Conservation (phyloP, 2,113 vertebrate species). For the Diadophis punctatus region DNA sequence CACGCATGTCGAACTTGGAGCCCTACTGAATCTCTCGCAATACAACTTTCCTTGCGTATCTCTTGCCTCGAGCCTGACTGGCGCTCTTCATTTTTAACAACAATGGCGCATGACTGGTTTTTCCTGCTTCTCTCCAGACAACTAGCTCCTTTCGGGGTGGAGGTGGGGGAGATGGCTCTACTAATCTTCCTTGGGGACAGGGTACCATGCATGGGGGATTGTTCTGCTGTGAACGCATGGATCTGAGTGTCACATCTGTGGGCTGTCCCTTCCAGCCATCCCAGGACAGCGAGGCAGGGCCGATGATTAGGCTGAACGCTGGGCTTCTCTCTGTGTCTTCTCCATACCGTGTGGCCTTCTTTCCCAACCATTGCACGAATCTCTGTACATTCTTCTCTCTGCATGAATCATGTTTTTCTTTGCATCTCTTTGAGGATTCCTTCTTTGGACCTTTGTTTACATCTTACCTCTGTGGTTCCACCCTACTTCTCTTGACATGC, state of each 20-base stretch:
- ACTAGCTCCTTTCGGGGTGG: fast-evolving
- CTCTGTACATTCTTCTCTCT: slow-evolving; percentile 62
- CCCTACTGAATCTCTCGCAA: slow-evolving; percentile 7
- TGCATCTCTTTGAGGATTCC: slow-evolving; percentile 61
- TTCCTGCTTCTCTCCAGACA: neutral
- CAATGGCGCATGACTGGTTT: neutral
- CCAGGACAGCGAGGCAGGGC: slow-evolving; percentile 65
- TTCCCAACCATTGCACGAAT: slow-evolving; percentile 64
- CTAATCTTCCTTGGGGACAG: slow-evolving; percentile 58
- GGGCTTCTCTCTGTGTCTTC: slow-evolving; percentile 59
- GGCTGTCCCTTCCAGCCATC: slow-evolving; percentile 70
- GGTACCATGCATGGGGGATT: slow-evolving; percentile 61
- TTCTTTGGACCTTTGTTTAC: slow-evolving; percentile 53
- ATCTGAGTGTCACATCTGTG: slow-evolving; percentile 95
- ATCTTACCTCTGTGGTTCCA: slow-evolving; percentile 40
- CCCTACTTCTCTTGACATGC: slow-evolving; percentile 56
- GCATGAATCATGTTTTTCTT: slow-evolving; percentile 67
- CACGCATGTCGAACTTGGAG: slow-evolving; percentile 38
- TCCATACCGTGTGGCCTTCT: slow-evolving; percentile 49
- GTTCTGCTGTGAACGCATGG: slow-evolving; percentile 72
- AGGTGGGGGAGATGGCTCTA: neutral
- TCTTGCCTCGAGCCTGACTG: slow-evolving; percentile 32
- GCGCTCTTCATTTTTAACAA: slow-evolving; percentile 8
- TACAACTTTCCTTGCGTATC: slow-evolving; percentile 30
- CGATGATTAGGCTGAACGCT: slow-evolving; percentile 58